These are phyloP conservation scores for Agraylea sexmaculata DNA, from an alignment of 1,140 invertebrate genomes.

Conservation along the genomic window DNA sequence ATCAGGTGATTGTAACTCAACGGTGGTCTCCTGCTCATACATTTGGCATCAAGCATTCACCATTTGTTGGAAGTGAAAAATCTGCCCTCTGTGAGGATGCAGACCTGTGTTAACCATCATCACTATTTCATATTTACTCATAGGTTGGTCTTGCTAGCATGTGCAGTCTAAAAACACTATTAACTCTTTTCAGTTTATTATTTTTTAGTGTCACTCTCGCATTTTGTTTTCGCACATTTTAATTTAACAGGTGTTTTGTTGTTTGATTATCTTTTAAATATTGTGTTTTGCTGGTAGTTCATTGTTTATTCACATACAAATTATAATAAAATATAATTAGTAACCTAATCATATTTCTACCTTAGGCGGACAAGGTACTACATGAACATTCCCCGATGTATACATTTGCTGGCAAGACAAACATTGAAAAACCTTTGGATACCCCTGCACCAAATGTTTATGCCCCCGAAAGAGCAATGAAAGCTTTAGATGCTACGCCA, in stretches of 20 bases:
- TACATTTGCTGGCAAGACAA: constrained; percentile 38
- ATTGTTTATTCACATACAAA: no score
- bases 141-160: constrained; percentile 11
- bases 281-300: no score
- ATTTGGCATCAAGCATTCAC: constrained; percentile 66
- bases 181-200: no score
- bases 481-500: constrained; percentile 41
- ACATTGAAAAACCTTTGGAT: constrained; percentile 32
- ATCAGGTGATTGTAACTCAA: constrained; percentile 36
- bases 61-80: constrained; percentile 43
- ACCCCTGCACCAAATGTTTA: constrained; percentile 65
- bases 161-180: constrained; percentile 2
- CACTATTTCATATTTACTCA: neutral
- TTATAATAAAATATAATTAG: no score
- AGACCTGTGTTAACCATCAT: constrained; percentile 15
- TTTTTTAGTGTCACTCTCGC: no score
- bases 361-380: constrained; percentile 41
- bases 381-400: constrained; percentile 40
- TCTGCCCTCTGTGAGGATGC: constrained; percentile 15
- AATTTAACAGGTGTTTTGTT: no score
- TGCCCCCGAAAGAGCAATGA: constrained; percentile 48
- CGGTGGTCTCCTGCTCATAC: constrained; percentile 50
- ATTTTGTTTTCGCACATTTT: no score
- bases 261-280: no score
- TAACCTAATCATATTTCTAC: no score